These are phyloP conservation scores for Nautilus pompilius DNA, from an alignment of 1,140 invertebrate genomes.

Conservation along the genomic window DNA sequence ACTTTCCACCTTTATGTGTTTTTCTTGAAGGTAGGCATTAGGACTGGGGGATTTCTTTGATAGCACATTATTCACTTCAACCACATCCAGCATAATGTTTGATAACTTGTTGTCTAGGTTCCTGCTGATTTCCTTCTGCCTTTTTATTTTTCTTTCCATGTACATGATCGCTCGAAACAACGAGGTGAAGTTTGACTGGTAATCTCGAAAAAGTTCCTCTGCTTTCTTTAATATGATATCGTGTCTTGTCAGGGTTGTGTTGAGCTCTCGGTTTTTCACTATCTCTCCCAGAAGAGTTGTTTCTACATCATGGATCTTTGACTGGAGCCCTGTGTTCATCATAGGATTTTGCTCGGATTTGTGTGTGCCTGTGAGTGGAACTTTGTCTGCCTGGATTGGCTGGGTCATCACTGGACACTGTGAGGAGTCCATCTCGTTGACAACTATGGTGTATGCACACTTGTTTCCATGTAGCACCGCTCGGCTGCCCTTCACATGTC, in stretches of 20 bases:
- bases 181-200: conserved; percentile 34
- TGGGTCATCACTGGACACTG: conserved; percentile 29
- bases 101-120: conserved; percentile 46
- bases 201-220: conserved; percentile 25
- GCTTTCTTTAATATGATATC: conserved; percentile 22
- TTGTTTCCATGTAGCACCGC: too few relatives aligned
- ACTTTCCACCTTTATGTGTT: conserved; percentile 38
- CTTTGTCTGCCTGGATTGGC: background rate
- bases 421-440: conserved; percentile 39
- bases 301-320: conserved; percentile 34
- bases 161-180: conserved; percentile 38
- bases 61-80: conserved; percentile 45
- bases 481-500: too few relatives aligned
- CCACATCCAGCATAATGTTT: conserved; percentile 42
- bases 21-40: conserved; percentile 5
- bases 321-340: background rate
- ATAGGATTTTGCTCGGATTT: background rate
- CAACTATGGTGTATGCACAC: conserved; percentile 36
- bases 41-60: conserved; percentile 24
- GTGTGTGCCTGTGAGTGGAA: background rate
- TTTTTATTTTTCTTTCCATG: conserved; percentile 29
- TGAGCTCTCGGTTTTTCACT: conserved; percentile 33
- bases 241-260: conserved; percentile 37
- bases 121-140: conserved; percentile 30
- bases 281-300: conserved; percentile 34